phyloP scores from a whole-genome alignment of 2,113 vertebrate genomes.

The Tonatia bakeri region DNA sequence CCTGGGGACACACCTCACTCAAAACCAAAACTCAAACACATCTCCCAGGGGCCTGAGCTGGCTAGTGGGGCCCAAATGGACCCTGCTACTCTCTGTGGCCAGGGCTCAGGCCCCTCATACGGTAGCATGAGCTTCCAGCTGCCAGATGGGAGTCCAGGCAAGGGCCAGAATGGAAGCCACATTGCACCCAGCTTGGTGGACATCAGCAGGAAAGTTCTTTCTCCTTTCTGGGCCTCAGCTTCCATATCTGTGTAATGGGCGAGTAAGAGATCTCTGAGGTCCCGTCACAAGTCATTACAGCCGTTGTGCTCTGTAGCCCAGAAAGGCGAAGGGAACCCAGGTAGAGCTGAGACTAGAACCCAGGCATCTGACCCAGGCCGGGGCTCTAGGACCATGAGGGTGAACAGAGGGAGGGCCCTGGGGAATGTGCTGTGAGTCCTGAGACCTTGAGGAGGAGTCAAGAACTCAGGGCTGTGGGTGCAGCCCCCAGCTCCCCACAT shows the following conservation, averaged over 20 bases:
- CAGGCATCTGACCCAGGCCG: background rate
- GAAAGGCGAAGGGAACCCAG: background rate
- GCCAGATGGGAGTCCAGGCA: background rate
- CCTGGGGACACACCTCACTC: background rate
- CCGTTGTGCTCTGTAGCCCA: background rate
- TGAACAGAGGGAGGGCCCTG: background rate
- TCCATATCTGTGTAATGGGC: background rate
- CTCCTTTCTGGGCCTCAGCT: background rate
- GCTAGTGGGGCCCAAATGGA: too few species aligned
- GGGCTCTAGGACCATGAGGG: background rate
- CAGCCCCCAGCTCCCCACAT: background rate
- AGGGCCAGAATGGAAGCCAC: background rate
- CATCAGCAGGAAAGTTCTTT: background rate
- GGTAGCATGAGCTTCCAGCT: background rate
- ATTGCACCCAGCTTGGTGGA: background rate
- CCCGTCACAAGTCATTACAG: background rate
- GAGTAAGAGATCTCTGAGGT: background rate
- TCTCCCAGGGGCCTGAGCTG: background rate
- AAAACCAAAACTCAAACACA: background rate
- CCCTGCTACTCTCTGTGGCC: background rate
- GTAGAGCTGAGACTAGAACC: background rate
- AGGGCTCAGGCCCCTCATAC: background rate
- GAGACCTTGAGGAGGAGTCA: background rate
- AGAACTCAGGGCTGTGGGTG: background rate
- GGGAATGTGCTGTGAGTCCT: background rate